These are phyloP conservation scores for Calonectris borealis DNA, from an alignment of 2,113 vertebrate species.

Conservation along the genomic window DNA sequence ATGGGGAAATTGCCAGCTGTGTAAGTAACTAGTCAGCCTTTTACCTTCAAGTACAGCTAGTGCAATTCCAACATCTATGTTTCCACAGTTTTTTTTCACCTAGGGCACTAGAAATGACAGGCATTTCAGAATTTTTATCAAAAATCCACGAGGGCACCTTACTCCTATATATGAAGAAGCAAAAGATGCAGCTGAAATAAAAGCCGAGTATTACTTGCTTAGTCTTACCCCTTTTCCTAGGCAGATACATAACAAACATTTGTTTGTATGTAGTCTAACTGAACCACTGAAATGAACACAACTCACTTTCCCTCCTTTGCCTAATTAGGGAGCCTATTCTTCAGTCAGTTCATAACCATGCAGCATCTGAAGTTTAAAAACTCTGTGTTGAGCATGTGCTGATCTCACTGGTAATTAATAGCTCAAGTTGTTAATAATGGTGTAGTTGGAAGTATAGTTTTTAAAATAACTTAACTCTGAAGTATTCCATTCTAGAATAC, in stretches of 20 bases:
- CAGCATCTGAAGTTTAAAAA: not conserved
- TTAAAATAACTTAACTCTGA: not conserved
- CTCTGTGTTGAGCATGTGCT: not conserved
- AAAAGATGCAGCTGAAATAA: not conserved
- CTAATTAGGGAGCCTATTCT: not conserved
- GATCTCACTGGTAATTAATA: not conserved
- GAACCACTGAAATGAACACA: not conserved
- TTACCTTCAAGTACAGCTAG: not conserved
- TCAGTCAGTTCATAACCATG: not conserved
- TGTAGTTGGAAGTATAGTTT: not conserved
- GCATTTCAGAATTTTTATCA: not conserved
- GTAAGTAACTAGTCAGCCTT: not conserved
- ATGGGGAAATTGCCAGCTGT: not conserved
- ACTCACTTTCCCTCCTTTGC: not conserved
- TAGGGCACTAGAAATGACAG: not conserved
- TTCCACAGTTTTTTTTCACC: not conserved
- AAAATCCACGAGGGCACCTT: not conserved
- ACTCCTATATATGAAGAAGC: not conserved
- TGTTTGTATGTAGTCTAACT: not conserved
- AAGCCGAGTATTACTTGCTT: not conserved
- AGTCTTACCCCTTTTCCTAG: not conserved
- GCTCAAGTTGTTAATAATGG: not conserved
- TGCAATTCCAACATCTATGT: not conserved
- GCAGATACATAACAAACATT: not conserved
- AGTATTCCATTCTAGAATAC: not conserved